Base-by-base conservation (phyloP, 2,113 vertebrate genomes). In the Cyphomyrus plagiostoma region DNA sequence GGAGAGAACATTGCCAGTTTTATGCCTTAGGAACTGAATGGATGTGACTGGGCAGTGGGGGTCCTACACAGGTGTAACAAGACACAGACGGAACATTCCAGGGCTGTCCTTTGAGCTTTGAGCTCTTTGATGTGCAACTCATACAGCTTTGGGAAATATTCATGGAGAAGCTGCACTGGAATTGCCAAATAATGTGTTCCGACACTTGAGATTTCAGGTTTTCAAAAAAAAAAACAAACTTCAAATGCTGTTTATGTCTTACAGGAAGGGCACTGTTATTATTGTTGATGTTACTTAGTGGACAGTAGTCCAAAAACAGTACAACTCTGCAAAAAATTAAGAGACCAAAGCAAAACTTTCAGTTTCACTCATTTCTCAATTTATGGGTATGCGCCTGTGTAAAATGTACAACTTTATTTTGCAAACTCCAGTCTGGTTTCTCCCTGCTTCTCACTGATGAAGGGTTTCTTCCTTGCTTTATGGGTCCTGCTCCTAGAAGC, bases 81-180 rank as follows among this genome's bases (percentile, higher is more conserved):
- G 87, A 21, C n/a, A 45, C 23, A 53, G 74, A 42, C 30, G 42
- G 45, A 70, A 49, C n/a, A 21, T 17, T 86, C 49, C 0, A 13
- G 46, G 19, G 17, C 52, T 30, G 84, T 39, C 30, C 89, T 85
- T 89, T 62, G 50, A 89, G 52, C 17, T 85, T 46, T 45, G 35
- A 3, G n/a, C 53, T 17, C 53, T 86, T 66, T 66, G 80, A 84
- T 89, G 39, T 30, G 42, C 39, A 42, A n/a, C 26, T 49, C 56
- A 66, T 45, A 62, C 53, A 56, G 56, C 82, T 86, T 86, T 39
- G 56, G 56, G 58, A 89, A 89, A 86, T 89, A 89, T 86, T 58
- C 45, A 84, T 62, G 80, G 50, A 83, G 26, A 84, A 21, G n/a
- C 89, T 88, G 35, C 87, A 39, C 87, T 66, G 21, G 56, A 88